Evolutionary conservation across 2,888 invertebrate genomes (phyloP).

Genomic region (Chrysolina haemoptera): DNA sequence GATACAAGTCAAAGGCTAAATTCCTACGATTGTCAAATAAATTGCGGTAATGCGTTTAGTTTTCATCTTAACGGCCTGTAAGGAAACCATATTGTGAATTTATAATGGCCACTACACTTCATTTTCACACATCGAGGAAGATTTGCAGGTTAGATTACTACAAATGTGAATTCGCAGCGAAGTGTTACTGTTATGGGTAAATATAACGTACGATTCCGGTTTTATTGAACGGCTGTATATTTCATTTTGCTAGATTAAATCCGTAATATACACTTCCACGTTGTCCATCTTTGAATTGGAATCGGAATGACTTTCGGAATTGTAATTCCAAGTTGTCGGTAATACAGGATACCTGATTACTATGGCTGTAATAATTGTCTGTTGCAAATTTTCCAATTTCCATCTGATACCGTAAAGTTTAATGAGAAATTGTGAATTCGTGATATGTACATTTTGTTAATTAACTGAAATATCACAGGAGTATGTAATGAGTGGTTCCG

Average conservation of each 20-base stretch:
- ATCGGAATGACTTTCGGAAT: not conserved
- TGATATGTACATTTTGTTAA: too few relatives aligned
- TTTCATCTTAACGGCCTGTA: conserved; percentile 50
- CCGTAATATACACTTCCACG: conserved; percentile 5
- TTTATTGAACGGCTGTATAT: conserved; percentile 36
- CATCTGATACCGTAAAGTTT: too few relatives aligned
- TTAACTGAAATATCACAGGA: too few relatives aligned
- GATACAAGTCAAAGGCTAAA: conserved; percentile 52
- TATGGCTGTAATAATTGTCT: too few relatives aligned
- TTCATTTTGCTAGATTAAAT: conserved; percentile 10
- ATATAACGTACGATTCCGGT: conserved; percentile 39
- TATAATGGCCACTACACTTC: conserved; percentile 43
- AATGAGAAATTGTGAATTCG: too few relatives aligned
- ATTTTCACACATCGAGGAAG: conserved; percentile 45
- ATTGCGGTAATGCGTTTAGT: conserved; percentile 49
- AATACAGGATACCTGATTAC: not conserved
- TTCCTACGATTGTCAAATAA: conserved; percentile 51
- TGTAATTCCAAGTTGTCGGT: not conserved
- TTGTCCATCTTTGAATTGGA: conserved; percentile 20
- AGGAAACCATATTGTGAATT: conserved; percentile 49
- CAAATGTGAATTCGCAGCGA: conserved; percentile 34
- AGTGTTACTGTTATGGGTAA: conserved; percentile 40
- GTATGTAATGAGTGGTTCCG: too few relatives aligned
- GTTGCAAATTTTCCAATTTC: too few relatives aligned
- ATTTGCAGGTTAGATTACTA: conserved; percentile 43